A percentile compares a stretch with the other conserved stretches of the same genome.
Evolutionary conservation across 2,888 invertebrate species (phyloP).

Genomic region (Scotopteryx bipunctaria): DNA sequence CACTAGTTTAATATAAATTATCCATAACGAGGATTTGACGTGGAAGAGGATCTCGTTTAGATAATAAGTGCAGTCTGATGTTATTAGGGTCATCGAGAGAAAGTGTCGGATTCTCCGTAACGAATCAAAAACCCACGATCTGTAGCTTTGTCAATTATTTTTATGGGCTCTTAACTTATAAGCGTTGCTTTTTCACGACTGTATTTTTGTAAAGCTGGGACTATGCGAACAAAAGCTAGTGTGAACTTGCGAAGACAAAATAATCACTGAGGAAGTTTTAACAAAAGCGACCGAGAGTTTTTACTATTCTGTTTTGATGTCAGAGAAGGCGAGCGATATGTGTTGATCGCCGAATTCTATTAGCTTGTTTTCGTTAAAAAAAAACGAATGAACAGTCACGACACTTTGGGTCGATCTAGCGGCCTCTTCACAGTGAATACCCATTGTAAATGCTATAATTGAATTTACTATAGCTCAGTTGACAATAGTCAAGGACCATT

Average conservation of each 20-base stretch:
- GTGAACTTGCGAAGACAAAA: too few species aligned
- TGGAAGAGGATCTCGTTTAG: constrained; percentile 38
- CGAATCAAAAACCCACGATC: constrained; percentile 27
- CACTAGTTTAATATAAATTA: not conserved
- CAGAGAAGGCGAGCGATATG: too few species aligned
- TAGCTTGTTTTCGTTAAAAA: too few species aligned
- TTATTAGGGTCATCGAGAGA: constrained; percentile 46
- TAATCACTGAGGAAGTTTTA: too few species aligned
- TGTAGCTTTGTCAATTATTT: constrained; percentile 19
- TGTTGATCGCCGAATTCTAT: too few species aligned
- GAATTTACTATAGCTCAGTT: constrained; percentile 48
- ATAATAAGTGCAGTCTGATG: constrained; percentile 27
- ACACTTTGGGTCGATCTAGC: constrained; percentile 16
- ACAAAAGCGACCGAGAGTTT: too few species aligned
- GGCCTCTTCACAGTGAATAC: constrained; percentile 24
- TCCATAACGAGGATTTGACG: constrained; percentile 31
- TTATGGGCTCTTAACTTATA: constrained; percentile 24
- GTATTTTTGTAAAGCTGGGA: too few species aligned
- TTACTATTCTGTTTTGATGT: too few species aligned
- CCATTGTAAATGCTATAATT: constrained; percentile 24
- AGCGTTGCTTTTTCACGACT: constrained; percentile 8
- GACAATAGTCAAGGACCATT: constrained; percentile 55
- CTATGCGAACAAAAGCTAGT: too few species aligned
- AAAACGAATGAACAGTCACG: not conserved
- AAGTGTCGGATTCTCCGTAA: constrained; percentile 44